phyloP scores from a whole-genome alignment of 2,113 vertebrate genomes.

The Crotalus helleri region DNA sequence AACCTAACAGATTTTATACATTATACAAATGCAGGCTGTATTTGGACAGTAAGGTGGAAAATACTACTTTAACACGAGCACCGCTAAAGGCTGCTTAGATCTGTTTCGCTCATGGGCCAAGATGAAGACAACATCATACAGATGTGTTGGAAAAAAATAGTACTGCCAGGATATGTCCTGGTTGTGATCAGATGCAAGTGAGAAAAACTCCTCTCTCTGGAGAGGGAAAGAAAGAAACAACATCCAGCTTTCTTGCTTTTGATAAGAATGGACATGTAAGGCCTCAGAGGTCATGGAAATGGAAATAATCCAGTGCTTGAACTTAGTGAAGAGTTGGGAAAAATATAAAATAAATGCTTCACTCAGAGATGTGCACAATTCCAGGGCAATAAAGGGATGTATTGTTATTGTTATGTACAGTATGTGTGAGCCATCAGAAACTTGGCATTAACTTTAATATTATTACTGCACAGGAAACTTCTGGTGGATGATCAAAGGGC shows the following conservation, averaged over 20 bases:
- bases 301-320: background rate
- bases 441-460: fast-evolving
- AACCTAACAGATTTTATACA: background rate
- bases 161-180: background rate
- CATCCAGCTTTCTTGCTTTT: background rate
- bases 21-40: background rate
- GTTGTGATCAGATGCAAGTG: background rate
- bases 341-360: background rate
- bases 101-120: background rate
- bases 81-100: background rate
- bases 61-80: background rate
- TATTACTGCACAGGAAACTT: background rate
- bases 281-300: background rate
- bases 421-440: background rate
- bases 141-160: background rate
- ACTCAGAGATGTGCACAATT: background rate
- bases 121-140: background rate
- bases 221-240: background rate
- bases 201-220: background rate
- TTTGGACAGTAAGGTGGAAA: background rate
- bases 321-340: background rate
- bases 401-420: background rate
- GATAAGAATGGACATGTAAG: background rate
- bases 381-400: background rate
- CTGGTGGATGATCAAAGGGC: background rate